Base-by-base conservation (phyloP, 1,140 invertebrate species). In the Drosophila navojoa region DNA sequence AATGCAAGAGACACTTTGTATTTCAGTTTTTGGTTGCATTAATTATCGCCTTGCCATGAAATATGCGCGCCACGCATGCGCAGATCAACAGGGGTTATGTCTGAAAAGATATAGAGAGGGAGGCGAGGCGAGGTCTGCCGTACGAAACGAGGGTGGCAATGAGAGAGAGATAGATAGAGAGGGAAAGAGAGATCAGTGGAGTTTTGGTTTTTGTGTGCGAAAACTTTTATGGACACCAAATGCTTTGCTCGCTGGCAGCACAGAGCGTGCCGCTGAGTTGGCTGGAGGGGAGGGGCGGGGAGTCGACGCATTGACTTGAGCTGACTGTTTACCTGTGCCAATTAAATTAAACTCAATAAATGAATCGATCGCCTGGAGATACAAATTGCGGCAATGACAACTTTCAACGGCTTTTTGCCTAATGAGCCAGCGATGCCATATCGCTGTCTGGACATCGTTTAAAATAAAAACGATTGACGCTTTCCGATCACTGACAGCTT, bases 41-140 rank as follows among this genome's bases (percentile, higher is more conserved):
- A 89, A 89, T 89, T 89, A 89, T 89, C 84, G 85, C 84, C 84
- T 84, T 78, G 84, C 84, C 84, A 89, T 89, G 84, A 89, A 89
- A 89, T 89, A 89, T 89, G 85, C 80, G 84, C 77, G 77, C 79
- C 84, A 87, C 73, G 79, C 84, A 89, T 84, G 84, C 84, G 52
- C 79, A 89, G 79, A 85, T 68, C 78, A 54, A 19, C 42, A 38
- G 44, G 38, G 40, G 38, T 27, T 53, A 52, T 15, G 35, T 15
- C 22, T 5, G 47, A 38, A 19, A 50, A 49, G 7, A 7, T 25
- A 13, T 7, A 1, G 32, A 32, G 32, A 10, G 32, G 27, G 19
- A 19, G 27, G 15, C 25, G 13, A 45, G 27, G 45, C 15, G 15
- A 9, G 58, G 40, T 1, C 35, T 55, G 32, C 32, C 19, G 25